Evolutionary conservation across 2,113 vertebrate species (phyloP).

Genomic region (Irena cyanogastra): DNA sequence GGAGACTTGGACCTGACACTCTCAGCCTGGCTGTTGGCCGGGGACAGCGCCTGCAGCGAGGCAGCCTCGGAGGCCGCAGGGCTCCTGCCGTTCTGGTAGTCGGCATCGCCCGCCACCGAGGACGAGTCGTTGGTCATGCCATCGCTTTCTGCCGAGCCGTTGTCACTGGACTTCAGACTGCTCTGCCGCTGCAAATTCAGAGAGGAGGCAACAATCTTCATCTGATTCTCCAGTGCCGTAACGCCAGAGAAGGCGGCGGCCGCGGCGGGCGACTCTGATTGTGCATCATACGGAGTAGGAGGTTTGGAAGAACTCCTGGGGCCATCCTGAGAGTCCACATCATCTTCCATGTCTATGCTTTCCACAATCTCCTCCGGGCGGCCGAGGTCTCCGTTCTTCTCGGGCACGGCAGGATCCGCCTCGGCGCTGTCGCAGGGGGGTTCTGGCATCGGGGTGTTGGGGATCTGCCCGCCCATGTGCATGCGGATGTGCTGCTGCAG

Average conservation of each 20-base stretch:
- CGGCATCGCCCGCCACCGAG: constrained; percentile 73
- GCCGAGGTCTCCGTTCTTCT: constrained; percentile 63
- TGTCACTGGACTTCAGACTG: constrained; percentile 79
- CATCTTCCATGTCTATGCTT: constrained; percentile 72
- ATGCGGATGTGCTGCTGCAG: constrained; percentile 97
- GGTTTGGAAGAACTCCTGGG: constrained; percentile 58
- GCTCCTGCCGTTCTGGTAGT: constrained; percentile 82
- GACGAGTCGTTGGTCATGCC: constrained; percentile 79
- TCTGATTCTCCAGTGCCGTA: constrained; percentile 71
- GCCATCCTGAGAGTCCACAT: constrained; percentile 71
- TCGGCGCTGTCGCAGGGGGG: constrained; percentile 74
- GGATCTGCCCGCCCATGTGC: constrained; percentile 98
- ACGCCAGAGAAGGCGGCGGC: constrained; percentile 70
- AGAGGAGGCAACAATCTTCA: constrained; percentile 77
- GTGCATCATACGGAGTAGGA: constrained; percentile 42
- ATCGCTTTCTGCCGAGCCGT: constrained; percentile 80
- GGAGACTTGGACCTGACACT: constrained; percentile 81
- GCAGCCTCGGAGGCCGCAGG: constrained; percentile 76
- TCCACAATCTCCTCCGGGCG: constrained; percentile 70
- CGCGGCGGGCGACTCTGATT: constrained; percentile 39
- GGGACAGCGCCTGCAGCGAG: constrained; percentile 81
- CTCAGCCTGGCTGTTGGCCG: constrained; percentile 77
- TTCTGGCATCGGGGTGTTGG: constrained; percentile 87
- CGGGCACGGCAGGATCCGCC: constrained; percentile 60
- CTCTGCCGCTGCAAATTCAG: constrained; percentile 83